Conservation (phyloP, 2,888 invertebrate genomes). For the Selenia dentaria region DNA sequence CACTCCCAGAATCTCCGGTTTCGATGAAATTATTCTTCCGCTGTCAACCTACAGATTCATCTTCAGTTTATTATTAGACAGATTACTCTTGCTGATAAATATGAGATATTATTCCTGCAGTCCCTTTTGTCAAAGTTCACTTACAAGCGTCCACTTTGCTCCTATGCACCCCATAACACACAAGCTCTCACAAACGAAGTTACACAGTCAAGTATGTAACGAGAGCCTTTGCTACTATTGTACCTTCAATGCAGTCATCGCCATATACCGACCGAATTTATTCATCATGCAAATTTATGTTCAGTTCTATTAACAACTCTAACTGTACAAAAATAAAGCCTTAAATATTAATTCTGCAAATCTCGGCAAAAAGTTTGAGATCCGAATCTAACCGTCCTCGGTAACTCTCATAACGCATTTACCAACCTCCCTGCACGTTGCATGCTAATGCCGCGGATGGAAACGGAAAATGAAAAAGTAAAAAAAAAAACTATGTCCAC, state of each 20-base stretch:
- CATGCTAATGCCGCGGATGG: conserved; percentile 66
- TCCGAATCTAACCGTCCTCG: conserved; percentile 26
- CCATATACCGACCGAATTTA: conserved; percentile 5
- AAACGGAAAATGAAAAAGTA: conserved; percentile 38
- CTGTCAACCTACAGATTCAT: too few species aligned
- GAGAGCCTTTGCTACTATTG: conserved; percentile 72
- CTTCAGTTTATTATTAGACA: too few species aligned
- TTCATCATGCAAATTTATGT: conserved; percentile 1
- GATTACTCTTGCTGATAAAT: too few species aligned
- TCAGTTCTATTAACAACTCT: conserved; percentile 14
- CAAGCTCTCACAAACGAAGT: conserved; percentile 76
- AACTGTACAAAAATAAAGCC: conserved; percentile 1
- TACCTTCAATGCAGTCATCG: conserved; percentile 39
- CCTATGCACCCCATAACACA: conserved; percentile 36
- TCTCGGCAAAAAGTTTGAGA: conserved; percentile 16
- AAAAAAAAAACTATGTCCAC: conserved; percentile 36
- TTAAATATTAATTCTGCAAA: conserved; percentile 2
- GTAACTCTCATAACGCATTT: conserved; percentile 67
- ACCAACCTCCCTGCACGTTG: conserved; percentile 58
- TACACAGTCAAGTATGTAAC: conserved; percentile 83
- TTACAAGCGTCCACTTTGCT: conserved; percentile 22
- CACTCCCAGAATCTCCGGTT: too few species aligned
- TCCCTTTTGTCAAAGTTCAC: too few species aligned
- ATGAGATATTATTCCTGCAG: too few species aligned
- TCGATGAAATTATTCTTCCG: too few species aligned